Conservation (phyloP, 2,113 vertebrate species). For the Chamaetylas fuelleborni region DNA sequence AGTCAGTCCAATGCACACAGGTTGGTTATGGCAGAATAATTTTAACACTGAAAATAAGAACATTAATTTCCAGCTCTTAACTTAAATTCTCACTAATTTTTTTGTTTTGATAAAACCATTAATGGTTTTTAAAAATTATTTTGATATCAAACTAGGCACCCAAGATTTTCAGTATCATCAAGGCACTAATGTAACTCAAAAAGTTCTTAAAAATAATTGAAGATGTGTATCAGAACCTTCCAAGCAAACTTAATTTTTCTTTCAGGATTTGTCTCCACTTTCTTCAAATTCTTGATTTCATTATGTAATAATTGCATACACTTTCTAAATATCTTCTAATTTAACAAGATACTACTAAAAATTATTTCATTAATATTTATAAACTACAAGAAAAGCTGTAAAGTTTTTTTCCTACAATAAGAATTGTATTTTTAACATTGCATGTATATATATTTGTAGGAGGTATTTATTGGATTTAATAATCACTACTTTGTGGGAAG, state of each 20-base stretch:
- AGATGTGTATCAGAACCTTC: not conserved
- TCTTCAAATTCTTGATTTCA: not conserved
- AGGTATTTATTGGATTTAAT: slow-evolving; percentile 47
- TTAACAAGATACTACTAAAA: not conserved
- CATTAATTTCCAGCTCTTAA: not conserved
- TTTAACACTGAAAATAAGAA: not conserved
- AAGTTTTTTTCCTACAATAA: not conserved
- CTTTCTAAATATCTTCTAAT: not conserved
- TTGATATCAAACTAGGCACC: not conserved
- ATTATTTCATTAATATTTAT: slow-evolving; percentile 21
- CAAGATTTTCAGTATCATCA: not conserved
- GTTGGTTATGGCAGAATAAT: not conserved
- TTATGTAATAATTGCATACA: not conserved
- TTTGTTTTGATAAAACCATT: not conserved
- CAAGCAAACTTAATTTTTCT: not conserved
- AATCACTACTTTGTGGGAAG: not conserved
- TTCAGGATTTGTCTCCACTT: not conserved
- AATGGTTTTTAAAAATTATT: not conserved
- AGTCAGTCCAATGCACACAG: not conserved
- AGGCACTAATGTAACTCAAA: not conserved
- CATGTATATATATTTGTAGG: not conserved
- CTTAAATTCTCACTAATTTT: not conserved
- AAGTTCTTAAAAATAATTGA: not conserved
- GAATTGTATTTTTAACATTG: not conserved
- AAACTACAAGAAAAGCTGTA: not conserved